Conservation (phyloP, 2,797 vertebrate species). For the Anas capensis region DNA sequence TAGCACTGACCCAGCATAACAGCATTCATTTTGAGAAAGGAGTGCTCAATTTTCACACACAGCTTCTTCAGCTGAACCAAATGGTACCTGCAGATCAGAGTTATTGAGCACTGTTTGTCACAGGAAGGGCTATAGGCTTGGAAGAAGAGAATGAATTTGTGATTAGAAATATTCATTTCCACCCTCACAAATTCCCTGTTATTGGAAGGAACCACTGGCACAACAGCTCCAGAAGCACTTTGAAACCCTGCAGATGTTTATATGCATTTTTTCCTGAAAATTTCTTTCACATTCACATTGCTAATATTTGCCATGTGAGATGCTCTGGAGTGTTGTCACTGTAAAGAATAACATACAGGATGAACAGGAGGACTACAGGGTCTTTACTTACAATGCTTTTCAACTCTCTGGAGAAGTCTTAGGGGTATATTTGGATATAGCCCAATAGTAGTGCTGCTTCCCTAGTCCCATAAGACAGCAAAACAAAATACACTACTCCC, state of each 20-base stretch:
- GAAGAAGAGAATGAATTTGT: neutral
- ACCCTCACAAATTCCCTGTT: neutral
- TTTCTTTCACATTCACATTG: neutral
- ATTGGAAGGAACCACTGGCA: neutral
- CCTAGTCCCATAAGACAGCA: neutral
- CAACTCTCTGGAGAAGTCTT: neutral
- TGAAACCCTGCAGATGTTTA: neutral
- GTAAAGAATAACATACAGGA: neutral
- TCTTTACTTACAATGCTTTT: neutral
- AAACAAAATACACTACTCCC: neutral
- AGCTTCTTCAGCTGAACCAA: neutral
- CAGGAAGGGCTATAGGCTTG: neutral
- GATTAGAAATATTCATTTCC: neutral
- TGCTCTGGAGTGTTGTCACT: neutral
- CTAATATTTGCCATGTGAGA: neutral
- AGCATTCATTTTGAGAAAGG: neutral
- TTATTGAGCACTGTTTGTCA: accelerated
- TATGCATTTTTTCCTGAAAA: neutral
- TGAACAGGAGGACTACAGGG: neutral
- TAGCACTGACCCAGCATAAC: neutral
- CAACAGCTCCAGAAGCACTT: neutral
- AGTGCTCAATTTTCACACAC: neutral
- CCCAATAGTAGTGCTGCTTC: neutral
- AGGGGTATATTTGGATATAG: neutral
- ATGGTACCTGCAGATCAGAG: neutral